Conservation (phyloP, 37 sponge, comb jelly and placozoan species). For the Aplysina aerophoba region DNA sequence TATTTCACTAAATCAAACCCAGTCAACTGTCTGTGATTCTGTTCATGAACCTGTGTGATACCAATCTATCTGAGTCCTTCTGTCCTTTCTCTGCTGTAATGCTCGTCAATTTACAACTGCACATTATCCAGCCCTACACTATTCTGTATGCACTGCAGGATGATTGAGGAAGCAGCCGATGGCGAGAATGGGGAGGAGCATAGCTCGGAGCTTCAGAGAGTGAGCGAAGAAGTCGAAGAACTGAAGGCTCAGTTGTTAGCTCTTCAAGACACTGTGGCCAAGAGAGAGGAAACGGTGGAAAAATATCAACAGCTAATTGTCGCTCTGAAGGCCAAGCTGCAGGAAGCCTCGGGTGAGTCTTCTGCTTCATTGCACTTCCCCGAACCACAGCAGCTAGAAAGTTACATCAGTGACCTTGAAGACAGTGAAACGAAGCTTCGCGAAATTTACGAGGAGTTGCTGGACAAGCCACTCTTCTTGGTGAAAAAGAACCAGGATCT, state of each 20-base stretch:
- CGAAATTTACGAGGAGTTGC: slow-evolving; percentile 22
- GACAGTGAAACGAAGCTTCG: slow-evolving; percentile 15
- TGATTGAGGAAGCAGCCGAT: background rate
- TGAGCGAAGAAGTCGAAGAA: background rate
- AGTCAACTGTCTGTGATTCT: too few species aligned
- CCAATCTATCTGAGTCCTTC: too few species aligned
- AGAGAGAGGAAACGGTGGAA: slow-evolving; percentile 2
- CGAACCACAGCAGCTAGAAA: background rate
- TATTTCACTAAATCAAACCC: too few species aligned
- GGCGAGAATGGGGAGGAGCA: background rate
- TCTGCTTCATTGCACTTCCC: background rate
- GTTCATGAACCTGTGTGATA: too few species aligned
- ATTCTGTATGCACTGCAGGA: too few species aligned
- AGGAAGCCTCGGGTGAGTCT: background rate
- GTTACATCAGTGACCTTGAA: background rate
- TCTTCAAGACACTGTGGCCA: background rate
- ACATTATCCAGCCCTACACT: too few species aligned
- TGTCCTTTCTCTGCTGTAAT: too few species aligned
- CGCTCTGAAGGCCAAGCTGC: background rate
- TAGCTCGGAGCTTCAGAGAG: background rate
- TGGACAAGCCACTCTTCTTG: slow-evolving; percentile 24
- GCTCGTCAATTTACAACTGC: too few species aligned
- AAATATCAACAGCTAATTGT: background rate
- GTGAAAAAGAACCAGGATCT: slow-evolving; percentile 5
- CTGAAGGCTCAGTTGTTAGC: background rate